These are phyloP conservation scores for Hedya salicella DNA, from an alignment of 2,888 invertebrate genomes.

Conservation along the genomic window DNA sequence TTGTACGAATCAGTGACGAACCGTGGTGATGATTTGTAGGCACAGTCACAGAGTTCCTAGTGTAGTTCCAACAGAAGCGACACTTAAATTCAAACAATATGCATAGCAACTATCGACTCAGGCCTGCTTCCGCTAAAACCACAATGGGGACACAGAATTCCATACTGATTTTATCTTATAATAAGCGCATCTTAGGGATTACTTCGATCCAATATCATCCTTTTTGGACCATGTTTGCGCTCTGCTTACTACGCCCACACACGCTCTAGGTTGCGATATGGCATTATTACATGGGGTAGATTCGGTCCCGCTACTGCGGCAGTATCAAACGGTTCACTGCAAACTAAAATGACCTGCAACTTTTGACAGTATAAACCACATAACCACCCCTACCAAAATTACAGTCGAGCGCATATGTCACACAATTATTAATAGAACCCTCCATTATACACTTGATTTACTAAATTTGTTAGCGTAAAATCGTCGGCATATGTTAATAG, in stretches of 20 bases:
- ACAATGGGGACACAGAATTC: too few species aligned
- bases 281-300: not conserved
- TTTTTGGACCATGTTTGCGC: too few species aligned
- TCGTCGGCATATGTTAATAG: slow-evolving; percentile 28
- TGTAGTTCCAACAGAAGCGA: too few species aligned
- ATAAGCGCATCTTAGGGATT: too few species aligned
- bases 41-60: too few species aligned
- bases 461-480: slow-evolving; percentile 27
- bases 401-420: slow-evolving; percentile 21
- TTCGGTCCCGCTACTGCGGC: not conserved
- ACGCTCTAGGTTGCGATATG: not conserved
- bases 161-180: too few species aligned
- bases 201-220: too few species aligned
- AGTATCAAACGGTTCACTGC: not conserved
- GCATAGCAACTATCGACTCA: too few species aligned
- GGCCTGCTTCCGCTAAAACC: too few species aligned
- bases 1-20: not conserved
- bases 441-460: slow-evolving; percentile 27
- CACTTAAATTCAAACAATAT: too few species aligned
- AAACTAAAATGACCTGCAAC: not conserved
- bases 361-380: not conserved
- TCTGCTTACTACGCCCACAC: not conserved
- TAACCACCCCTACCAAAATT: not conserved
- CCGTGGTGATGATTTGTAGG: too few species aligned
- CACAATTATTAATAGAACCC: slow-evolving; percentile 17